Evolutionary conservation across 1,140 invertebrate genomes (phyloP).

Genomic region (Grapholita molesta): DNA sequence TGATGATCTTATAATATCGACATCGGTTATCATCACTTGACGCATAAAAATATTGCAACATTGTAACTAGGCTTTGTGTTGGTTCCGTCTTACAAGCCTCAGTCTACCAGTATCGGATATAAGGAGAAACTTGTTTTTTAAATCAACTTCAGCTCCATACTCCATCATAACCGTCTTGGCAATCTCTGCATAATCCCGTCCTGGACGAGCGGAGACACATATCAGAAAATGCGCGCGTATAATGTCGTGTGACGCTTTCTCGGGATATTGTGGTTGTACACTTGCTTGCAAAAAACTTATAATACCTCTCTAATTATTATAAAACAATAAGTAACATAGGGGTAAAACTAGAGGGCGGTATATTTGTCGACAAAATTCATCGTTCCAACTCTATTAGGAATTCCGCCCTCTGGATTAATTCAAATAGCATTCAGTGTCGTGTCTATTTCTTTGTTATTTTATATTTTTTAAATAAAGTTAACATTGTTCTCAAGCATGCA

Average conservation of each 20-base stretch:
- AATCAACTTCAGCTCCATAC: neutral
- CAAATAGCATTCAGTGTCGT: too few relatives aligned
- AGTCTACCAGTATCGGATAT: neutral
- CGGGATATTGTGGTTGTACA: constrained; percentile 31
- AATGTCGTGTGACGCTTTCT: constrained; percentile 42
- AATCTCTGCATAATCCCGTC: constrained; percentile 25
- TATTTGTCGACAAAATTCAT: too few relatives aligned
- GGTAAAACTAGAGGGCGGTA: too few relatives aligned
- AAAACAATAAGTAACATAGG: too few relatives aligned
- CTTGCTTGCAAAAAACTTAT: constrained; percentile 22
- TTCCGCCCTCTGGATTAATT: too few relatives aligned
- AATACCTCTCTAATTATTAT: too few relatives aligned
- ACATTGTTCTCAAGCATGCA: too few relatives aligned
- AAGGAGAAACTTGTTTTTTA: neutral
- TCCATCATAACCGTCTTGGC: constrained; percentile 16
- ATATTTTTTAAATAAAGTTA: too few relatives aligned
- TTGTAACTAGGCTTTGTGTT: neutral
- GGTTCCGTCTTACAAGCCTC: neutral
- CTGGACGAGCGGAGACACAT: constrained; percentile 36
- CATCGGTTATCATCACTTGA: too few relatives aligned
- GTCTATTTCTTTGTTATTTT: too few relatives aligned
- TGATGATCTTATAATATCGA: too few relatives aligned
- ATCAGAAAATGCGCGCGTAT: constrained; percentile 35
- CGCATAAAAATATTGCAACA: neutral
- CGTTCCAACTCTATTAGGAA: too few relatives aligned